phyloP scores from a whole-genome alignment of 2,113 vertebrate species.

The Paratilapia polleni region DNA sequence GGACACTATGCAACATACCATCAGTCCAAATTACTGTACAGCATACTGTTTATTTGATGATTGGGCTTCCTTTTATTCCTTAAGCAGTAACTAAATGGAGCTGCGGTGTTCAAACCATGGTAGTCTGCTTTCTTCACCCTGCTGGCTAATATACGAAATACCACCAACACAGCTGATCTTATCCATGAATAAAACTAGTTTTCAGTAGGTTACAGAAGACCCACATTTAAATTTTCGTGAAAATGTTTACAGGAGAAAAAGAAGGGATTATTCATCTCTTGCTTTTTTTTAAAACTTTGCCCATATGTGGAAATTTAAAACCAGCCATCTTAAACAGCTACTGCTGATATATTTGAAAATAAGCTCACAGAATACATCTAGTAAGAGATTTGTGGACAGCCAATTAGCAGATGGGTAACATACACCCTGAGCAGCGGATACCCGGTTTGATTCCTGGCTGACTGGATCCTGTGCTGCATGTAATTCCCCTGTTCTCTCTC shows the following conservation, averaged over 20 bases:
- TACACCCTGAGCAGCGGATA: background rate
- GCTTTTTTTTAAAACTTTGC: background rate
- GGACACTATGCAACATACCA: background rate
- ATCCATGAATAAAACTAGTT: constrained; percentile 8
- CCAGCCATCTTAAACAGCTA: background rate
- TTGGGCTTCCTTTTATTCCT: background rate
- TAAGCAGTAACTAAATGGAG: background rate
- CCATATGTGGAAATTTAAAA: too few species aligned
- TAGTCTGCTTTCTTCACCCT: background rate
- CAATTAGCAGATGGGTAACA: background rate
- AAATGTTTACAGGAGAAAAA: background rate
- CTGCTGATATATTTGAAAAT: background rate
- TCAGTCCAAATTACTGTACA: background rate
- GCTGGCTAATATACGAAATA: constrained; percentile 1
- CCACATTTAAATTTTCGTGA: background rate
- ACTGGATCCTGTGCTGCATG: background rate
- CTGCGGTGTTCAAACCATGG: too few species aligned
- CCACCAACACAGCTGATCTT: constrained; percentile 18
- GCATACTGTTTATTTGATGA: background rate
- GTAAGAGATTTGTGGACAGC: background rate
- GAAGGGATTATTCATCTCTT: background rate
- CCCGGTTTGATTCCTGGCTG: background rate
- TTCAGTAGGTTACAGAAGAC: background rate
- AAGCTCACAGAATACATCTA: background rate
- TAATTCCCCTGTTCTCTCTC: background rate